Evolutionary conservation across 2,113 vertebrate species (phyloP), one percentile per base, ranked within the genome.

Genomic region (Chinchilla lanigera): DNA sequence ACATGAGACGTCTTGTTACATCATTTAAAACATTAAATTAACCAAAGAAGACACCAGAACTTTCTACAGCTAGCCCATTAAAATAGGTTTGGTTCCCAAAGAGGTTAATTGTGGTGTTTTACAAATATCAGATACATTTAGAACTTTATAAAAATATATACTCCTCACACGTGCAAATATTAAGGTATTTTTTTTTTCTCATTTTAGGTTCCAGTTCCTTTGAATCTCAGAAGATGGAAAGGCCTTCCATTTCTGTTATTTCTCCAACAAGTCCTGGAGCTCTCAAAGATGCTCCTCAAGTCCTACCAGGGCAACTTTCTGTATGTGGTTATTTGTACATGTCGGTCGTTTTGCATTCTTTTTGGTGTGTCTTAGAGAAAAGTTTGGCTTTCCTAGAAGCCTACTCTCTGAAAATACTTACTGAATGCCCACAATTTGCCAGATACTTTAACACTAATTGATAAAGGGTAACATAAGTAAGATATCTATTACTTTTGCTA

Each of bases 221-320:
- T 98, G 99, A 99, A 98, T 99, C 99, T 89, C 99, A 99, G 98
- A 99, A 99, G 98, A 99, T 99, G 99, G 99, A 99, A 84, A 99
- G 99, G 82, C 99, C 99, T 90, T 99, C 99, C n/a, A 99, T 99
- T 98, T 99, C 99, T 83, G 99, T 99, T 97, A 99, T 99, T 99
- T 99, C 99, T 97, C 99, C 99, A 0, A 99, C 99, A 69, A 99
- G 99, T 98, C 99, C 99, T 24, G 99, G 99, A 98, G 99, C 99
- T 58, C 99, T 99, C 50, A 99, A 99, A 98, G 99, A 99, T 97
- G 99, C 99, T 91, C 99, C 99, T 44, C 99, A 99, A 97, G 99
- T 99, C 67, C 98, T 99, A 95, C 99, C 99, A 94, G 99, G 99
- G 89, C 99, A 99, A 93, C 99, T 99, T 94, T 99, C 99, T 98